Evolutionary conservation across 2,113 vertebrate genomes (phyloP).

Genomic region (Elephas maximus): DNA sequence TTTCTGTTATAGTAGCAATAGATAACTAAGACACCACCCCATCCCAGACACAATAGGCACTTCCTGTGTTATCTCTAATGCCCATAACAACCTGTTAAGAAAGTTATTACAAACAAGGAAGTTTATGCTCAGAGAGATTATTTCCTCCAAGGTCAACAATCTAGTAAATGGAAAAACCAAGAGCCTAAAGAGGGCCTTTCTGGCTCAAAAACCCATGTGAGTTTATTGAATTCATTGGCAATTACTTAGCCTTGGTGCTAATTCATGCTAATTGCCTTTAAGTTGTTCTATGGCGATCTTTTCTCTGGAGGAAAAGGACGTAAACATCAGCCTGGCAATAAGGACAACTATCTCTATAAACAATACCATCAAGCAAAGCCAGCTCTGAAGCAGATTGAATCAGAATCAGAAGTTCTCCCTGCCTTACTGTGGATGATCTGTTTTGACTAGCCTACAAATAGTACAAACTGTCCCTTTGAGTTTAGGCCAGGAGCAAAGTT

Average conservation of each 20-base stretch:
- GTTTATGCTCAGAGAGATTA: background rate
- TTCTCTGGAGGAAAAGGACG: background rate
- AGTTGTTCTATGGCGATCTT: background rate
- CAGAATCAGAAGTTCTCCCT: constrained; percentile 33
- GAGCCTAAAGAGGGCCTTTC: background rate
- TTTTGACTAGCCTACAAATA: constrained; percentile 61
- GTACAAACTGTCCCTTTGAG: constrained; percentile 54
- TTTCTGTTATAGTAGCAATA: background rate
- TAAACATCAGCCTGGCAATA: constrained; percentile 15
- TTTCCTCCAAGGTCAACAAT: background rate
- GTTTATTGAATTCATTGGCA: constrained; percentile 45
- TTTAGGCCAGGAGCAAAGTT: constrained; percentile 53
- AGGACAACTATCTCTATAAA: constrained; percentile 29
- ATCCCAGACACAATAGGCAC: background rate
- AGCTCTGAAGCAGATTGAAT: constrained; percentile 61
- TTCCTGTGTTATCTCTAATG: background rate
- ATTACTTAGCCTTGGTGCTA: constrained; percentile 23
- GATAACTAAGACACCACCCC: background rate
- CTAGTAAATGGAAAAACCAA: background rate
- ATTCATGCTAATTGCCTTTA: constrained; percentile 52
- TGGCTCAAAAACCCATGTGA: background rate
- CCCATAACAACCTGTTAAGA: background rate
- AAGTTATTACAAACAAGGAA: constrained; percentile 19
- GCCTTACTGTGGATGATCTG: background rate
- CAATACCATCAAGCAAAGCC: background rate